A percentile compares a stretch with the other conserved stretches of the same genome.
These are phyloP conservation scores for Patagioenas fasciata DNA, from an alignment of 2,113 vertebrate genomes.

Conservation along the genomic window DNA sequence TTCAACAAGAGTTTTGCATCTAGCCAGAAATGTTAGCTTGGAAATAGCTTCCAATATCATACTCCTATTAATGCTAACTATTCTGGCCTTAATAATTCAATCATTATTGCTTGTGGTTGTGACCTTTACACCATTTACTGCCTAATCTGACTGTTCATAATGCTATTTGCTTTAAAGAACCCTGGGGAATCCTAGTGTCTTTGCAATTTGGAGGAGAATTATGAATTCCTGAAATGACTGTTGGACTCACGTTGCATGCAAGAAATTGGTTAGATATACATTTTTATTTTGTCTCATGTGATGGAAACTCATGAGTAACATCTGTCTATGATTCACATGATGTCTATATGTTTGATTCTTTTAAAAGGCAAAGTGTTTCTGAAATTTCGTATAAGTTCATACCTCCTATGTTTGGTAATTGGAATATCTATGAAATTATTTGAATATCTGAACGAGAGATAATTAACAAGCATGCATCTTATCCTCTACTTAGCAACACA, in stretches of 20 bases:
- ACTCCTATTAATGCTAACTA: neutral
- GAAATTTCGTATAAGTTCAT: neutral
- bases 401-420: neutral
- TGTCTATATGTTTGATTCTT: neutral
- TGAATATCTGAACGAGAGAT: neutral
- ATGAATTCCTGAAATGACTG: neutral
- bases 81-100: neutral
- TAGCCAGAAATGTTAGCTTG: neutral
- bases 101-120: neutral
- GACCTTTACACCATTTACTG: neutral
- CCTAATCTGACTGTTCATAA: neutral
- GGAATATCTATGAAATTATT: neutral
- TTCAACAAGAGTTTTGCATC: neutral
- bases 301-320: neutral
- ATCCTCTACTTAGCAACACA: neutral
- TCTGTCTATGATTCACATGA: neutral
- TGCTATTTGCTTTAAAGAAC: neutral
- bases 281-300: neutral
- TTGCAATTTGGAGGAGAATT: neutral
- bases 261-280: neutral
- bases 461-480: neutral
- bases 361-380: neutral
- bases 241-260: neutral
- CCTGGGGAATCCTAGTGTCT: neutral
- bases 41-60: neutral